phyloP scores from a whole-genome alignment of 2,888 invertebrate species.

The Glaucopsyche alexis region DNA sequence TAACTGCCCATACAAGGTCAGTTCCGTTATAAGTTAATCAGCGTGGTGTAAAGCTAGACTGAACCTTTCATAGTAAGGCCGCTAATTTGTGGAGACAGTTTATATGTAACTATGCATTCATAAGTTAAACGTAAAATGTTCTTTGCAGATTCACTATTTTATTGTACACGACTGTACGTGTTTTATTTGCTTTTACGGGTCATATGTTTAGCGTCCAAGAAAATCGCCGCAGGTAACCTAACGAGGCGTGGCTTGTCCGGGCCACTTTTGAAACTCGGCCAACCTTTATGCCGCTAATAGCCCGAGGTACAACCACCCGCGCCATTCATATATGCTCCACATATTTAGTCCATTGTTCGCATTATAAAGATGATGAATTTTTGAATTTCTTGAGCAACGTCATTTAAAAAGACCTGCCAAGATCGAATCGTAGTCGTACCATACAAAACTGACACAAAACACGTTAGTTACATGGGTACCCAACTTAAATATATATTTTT shows the following conservation, averaged over 20 bases:
- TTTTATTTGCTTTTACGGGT: slow-evolving; percentile 10
- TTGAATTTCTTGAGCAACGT: background rate
- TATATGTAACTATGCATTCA: too few relatives aligned
- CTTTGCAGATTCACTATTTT: background rate
- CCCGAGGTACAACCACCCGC: slow-evolving; percentile 41
- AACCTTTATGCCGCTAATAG: slow-evolving; percentile 56
- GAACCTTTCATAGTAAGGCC: too few relatives aligned
- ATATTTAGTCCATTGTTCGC: slow-evolving; percentile 39
- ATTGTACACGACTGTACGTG: background rate
- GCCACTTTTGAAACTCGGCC: slow-evolving; percentile 51
- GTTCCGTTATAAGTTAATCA: too few relatives aligned
- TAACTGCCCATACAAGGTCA: too few relatives aligned
- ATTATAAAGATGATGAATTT: background rate
- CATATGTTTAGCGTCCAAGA: slow-evolving; percentile 29
- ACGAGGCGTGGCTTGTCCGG: slow-evolving; percentile 35
- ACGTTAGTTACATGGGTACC: too few relatives aligned
- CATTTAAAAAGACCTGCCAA: too few relatives aligned
- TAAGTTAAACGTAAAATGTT: too few relatives aligned
- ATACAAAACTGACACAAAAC: too few relatives aligned
- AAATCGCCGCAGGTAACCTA: slow-evolving; percentile 35
- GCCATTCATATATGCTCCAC: slow-evolving; percentile 34
- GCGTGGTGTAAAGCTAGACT: too few relatives aligned
- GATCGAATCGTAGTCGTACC: too few relatives aligned
- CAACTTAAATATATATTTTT: too few relatives aligned
- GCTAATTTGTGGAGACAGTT: too few relatives aligned